Evolutionary conservation across 1,140 invertebrate species (phyloP), one percentile per base, ranked within the genome.

Genomic region (Orchesella cincta): DNA sequence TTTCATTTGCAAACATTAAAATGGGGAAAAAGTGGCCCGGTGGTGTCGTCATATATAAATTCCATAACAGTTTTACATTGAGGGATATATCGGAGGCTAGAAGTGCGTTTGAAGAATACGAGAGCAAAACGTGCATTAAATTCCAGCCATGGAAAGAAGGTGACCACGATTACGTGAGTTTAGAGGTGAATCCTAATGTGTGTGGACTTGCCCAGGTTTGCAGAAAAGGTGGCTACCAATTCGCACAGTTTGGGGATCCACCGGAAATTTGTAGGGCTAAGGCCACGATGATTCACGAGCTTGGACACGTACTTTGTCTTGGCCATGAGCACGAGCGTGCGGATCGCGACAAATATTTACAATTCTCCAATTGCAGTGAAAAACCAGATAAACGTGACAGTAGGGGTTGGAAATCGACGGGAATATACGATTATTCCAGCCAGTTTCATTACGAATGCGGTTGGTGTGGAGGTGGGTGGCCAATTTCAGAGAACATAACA

Each of bases 381-480:
- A 29, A 12, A 8, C 26, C 8, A n/a, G 26, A 31, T 12, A 12
- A 29, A 2, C 33, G 14, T 33, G 28, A 67, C 8, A 33, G 8
- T 33, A 8, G 28, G 33, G 62, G 62, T 12, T 23, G 26, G 3
- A 18, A 31, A 2, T n/a, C n/a, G n/a, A n/a, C n/a, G n/a, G n/a
- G n/a, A n/a, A n/a, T n/a, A n/a, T 67, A 67, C 31, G 62, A 67
- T 23, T 67, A 67, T 29, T 31, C 62, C 2, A 67, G 62, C 33
- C 62, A 67, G n/a, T 31, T 67, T 26, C 62, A 67, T 33, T 67
- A 67, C n/a, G 26, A 29, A 16, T 67, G 62, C 29, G 31, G 62
- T 5, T 67, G 62, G 62, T 67, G 62, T 67, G 8, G 8, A 12
- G 62, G 62, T 31, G 62, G 62, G 3, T 67, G 62, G 62, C 62